Evolutionary conservation across 2,113 vertebrate genomes (phyloP), one percentile per base, ranked within the genome.

Genomic region (Synodontis membranacea): DNA sequence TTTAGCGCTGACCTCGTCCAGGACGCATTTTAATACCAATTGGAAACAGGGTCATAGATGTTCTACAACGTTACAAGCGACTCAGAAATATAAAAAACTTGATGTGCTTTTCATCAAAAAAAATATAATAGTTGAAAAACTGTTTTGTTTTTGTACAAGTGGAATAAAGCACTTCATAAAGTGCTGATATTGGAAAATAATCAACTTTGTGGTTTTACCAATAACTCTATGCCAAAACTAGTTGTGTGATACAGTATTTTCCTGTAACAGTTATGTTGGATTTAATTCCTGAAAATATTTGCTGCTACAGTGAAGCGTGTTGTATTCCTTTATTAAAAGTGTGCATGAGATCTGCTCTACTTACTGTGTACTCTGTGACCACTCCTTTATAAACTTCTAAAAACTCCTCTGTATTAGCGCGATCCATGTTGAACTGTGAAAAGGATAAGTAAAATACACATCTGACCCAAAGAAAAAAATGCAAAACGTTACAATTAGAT

Each of bases 321-420:
- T 34, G 14, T 17, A 23, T 17, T 25, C 4, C 11, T 34, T 66
- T 54, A 54, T 14, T 83, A 15, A 62, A 81, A 58, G 8, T 50
- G 28, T 42, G 21, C 5, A 7, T 23, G 17, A 81, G 12, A 80
- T 37, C 52, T 56, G 78, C 23, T 80, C 48, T 58, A 58, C 97
- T 98, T 95, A 99, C 98, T 84, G 94, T 42, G 52, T 98, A 98
- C 80, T 98, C 97, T 39, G 94, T 54, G 0, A 97, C 96, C 0
- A 99, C 96, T 0, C 97, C 97, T 95, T 95, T 98, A 91, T 99
- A 99, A 89, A 99, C 95, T 92, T 99, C 97, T 89, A 95, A 96
- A 91, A 99, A 99, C 84, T 99, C 97, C 89, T 99, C 98, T 70
- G 97, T 96, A 21, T 97, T 98, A 68, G 94, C 92, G 25, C 91